phyloP scores from a whole-genome alignment of 2,113 vertebrate genomes.

The Bufo bufo region DNA sequence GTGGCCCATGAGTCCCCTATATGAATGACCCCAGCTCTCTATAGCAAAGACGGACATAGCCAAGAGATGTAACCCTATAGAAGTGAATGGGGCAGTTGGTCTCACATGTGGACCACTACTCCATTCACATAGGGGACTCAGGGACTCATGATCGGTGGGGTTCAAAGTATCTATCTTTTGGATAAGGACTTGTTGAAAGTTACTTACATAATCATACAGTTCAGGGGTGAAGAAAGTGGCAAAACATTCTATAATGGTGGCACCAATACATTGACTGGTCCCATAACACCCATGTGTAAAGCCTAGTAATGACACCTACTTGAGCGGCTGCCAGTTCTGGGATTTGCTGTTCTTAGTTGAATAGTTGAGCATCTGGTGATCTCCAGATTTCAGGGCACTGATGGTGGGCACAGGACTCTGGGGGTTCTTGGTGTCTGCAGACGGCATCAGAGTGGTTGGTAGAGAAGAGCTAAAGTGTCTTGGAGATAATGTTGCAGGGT shows the following conservation, averaged over 20 bases:
- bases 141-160: no score
- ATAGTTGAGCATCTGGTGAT: background rate
- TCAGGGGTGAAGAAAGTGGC: background rate
- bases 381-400: background rate
- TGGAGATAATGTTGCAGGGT: background rate
- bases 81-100: no score
- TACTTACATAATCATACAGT: background rate
- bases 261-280: background rate
- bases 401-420: background rate
- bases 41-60: no score
- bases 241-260: background rate
- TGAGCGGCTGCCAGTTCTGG: slow-evolving; percentile 67
- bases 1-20: no score
- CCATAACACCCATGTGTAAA: background rate
- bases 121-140: no score
- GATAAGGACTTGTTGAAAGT: background rate
- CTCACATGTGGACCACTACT: no score
- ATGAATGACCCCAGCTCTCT: no score
- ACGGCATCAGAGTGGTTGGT: background rate
- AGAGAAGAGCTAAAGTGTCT: background rate
- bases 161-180: background rate
- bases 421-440: background rate
- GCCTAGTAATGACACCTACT: slow-evolving; percentile 63
- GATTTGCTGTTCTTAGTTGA: slow-evolving; percentile 1
- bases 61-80: no score